Percentiles rank a stretch among this genome's conserved stretches.
Evolutionary conservation across 2,113 vertebrate species (phyloP).

Genomic region (Psilopogon haemacephalus): DNA sequence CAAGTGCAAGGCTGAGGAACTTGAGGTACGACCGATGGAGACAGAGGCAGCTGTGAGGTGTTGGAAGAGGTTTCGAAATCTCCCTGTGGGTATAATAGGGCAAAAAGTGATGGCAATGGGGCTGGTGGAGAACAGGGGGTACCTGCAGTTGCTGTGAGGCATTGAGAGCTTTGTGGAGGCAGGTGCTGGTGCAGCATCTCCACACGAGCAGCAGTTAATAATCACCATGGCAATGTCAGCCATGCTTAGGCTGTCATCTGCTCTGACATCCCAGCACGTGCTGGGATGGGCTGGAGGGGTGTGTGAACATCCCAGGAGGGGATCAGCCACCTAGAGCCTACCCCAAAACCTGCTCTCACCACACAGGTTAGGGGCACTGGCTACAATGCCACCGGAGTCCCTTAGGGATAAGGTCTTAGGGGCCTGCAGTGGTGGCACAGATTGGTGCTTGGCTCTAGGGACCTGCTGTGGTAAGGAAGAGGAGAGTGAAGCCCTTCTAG

Average conservation of each 20-base stretch:
- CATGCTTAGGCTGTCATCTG: not conserved
- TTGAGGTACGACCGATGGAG: not conserved
- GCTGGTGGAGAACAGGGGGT: not conserved
- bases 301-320: not conserved
- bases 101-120: not conserved
- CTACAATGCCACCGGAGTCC: fast-evolving
- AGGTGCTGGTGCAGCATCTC: not conserved
- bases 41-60: not conserved
- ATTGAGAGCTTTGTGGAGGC: not conserved
- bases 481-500: not conserved
- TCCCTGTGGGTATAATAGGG: not conserved
- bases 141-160: fast-evolving
- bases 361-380: fast-evolving
- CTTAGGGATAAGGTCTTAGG: not conserved
- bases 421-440: fast-evolving
- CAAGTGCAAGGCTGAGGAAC: not conserved
- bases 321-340: not conserved
- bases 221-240: conserved; percentile 6
- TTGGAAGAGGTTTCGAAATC: not conserved
- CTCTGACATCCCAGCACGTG: fast-evolving
- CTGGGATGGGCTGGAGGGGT: not conserved
- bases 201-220: fast-evolving
- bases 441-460: not conserved
- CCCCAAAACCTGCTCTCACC: not conserved
- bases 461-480: fast-evolving